Conservation (phyloP, 92 coral and sea anemone genomes). For the Blastomussa wellsi region DNA sequence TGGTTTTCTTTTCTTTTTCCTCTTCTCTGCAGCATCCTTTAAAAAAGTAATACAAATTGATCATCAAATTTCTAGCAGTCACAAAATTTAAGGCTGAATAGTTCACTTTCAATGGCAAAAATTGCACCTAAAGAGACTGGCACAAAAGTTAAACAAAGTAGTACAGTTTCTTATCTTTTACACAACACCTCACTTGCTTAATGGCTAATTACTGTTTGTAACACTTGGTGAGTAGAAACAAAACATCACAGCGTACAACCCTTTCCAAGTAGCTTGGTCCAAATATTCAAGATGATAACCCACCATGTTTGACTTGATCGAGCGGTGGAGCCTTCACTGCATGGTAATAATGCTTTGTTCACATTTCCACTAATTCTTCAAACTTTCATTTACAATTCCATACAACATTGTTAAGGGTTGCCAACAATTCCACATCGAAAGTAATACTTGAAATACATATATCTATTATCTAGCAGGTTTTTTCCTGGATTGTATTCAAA, state of each 20-base stretch:
- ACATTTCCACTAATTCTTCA: no score
- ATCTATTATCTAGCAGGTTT: not conserved
- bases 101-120: not conserved
- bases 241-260: no score
- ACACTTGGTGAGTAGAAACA: no score
- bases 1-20: slow-evolving; percentile 90
- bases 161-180: no score
- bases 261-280: not conserved
- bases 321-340: no score
- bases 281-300: not conserved
- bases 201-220: no score
- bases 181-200: no score
- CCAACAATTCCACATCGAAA: not conserved
- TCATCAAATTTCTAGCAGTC: not conserved
- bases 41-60: not conserved
- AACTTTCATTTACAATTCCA: no score
- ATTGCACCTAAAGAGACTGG: not conserved
- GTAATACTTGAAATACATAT: no score
- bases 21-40: slow-evolving; percentile 77
- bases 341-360: no score
- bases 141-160: not conserved
- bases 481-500: not conserved
- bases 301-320: not conserved
- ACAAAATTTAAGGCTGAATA: not conserved
- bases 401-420: not conserved